A percentile compares a stretch with the other conserved stretches of the same genome.
Evolutionary conservation across 2,113 vertebrate genomes (phyloP).

Genomic region (Halichoeres trimaculatus): DNA sequence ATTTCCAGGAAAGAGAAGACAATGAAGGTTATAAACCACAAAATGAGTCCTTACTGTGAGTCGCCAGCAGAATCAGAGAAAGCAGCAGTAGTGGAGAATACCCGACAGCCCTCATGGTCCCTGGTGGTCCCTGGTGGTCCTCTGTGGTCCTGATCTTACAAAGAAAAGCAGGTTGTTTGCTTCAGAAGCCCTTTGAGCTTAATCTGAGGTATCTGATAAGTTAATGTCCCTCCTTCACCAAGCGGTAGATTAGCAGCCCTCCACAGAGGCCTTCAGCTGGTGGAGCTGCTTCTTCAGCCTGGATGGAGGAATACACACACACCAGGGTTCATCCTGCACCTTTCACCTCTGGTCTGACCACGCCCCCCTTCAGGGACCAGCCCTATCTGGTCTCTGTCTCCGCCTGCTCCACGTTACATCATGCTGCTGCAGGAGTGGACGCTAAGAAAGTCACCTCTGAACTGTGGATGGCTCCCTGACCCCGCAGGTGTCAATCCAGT

Average conservation of each 20-base stretch:
- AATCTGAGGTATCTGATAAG: constrained; percentile 78
- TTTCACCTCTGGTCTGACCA: constrained; percentile 32
- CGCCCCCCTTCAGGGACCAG: constrained; percentile 31
- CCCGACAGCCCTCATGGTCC: constrained; percentile 80
- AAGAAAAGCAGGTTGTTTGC: constrained; percentile 83
- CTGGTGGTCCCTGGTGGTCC: constrained; percentile 62
- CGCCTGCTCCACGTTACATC: not conserved
- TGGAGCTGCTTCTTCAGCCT: constrained; percentile 22
- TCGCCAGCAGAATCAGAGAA: constrained; percentile 75
- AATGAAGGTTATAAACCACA: not conserved
- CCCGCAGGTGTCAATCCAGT: not conserved
- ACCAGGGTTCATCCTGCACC: constrained; percentile 8
- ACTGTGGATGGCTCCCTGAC: not conserved
- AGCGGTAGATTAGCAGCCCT: constrained; percentile 80
- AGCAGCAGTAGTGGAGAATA: constrained; percentile 74
- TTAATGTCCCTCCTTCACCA: constrained; percentile 77
- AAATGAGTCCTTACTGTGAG: constrained; percentile 81
- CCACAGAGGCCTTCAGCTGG: constrained; percentile 35
- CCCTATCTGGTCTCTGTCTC: constrained; percentile 5
- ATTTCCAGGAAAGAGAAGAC: not conserved
- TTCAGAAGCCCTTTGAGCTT: constrained; percentile 78
- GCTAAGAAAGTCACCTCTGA: not conserved
- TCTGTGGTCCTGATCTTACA: constrained; percentile 67
- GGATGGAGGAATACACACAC: not conserved
- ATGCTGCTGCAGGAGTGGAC: not conserved